These are phyloP conservation scores for Lasius fuliginosus DNA, from an alignment of 2,888 invertebrate species.

Conservation along the genomic window DNA sequence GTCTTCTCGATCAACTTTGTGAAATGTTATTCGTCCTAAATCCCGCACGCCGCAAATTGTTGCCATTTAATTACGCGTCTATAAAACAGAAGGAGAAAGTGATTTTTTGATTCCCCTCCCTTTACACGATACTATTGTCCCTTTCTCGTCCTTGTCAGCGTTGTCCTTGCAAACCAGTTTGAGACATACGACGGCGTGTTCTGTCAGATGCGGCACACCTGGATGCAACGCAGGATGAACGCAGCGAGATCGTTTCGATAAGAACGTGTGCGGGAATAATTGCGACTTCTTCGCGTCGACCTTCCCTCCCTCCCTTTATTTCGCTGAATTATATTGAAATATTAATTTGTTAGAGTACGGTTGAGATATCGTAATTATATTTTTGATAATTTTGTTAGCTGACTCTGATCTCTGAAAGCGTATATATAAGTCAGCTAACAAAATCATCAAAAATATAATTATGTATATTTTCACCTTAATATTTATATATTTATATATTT, in stretches of 20 bases:
- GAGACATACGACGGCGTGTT: conserved; percentile 34
- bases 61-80: conserved; percentile 75
- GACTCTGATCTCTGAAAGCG: not conserved
- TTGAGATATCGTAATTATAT: not conserved
- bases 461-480: conserved; percentile 3
- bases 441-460: not conserved
- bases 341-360: not conserved
- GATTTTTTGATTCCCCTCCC: conserved; percentile 58
- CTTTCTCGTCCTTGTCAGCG: conserved; percentile 1
- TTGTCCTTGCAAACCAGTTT: conserved; percentile 46
- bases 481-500: not conserved
- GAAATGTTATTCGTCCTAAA: conserved; percentile 65
- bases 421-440: not conserved
- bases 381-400: no score
- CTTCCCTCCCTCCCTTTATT: not conserved
- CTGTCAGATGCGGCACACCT: conserved; percentile 33
- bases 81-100: conserved; percentile 71
- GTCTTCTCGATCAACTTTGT: conserved; percentile 60
- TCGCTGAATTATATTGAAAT: not conserved
- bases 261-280: conserved; percentile 23
- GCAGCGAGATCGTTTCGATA: conserved; percentile 38
- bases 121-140: conserved; percentile 8
- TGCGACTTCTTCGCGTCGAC: conserved; percentile 1
- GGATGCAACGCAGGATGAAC: conserved; percentile 22
- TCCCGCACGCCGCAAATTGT: conserved; percentile 51